Evolutionary conservation across 2,797 vertebrate genomes (phyloP).

Genomic region (Fistularia tabacaria): DNA sequence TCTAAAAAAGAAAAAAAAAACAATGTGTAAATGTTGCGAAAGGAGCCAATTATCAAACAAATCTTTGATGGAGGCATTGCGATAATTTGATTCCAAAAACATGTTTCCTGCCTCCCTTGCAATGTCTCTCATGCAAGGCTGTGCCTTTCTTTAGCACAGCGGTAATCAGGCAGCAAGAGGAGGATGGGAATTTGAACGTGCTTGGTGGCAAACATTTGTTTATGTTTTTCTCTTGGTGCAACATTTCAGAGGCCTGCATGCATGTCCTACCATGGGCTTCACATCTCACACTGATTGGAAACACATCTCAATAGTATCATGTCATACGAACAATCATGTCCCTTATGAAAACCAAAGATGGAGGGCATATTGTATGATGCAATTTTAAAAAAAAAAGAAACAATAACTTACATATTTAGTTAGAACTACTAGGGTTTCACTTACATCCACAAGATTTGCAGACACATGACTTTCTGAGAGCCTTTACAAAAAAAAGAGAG

Average conservation of each 20-base stretch:
- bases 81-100: conserved; percentile 79
- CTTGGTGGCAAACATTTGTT: conserved; percentile 81
- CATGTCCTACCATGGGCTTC: conserved; percentile 56
- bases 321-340: conserved; percentile 55
- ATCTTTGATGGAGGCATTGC: conserved; percentile 71
- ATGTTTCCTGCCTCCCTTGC: conserved; percentile 66
- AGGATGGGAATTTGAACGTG: conserved; percentile 59
- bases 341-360: conserved; percentile 26
- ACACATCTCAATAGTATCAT: conserved; percentile 71
- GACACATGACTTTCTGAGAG: too few relatives aligned
- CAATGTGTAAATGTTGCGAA: conserved; percentile 77
- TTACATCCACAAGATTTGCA: too few relatives aligned
- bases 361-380: conserved; percentile 22
- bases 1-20: background rate
- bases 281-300: conserved; percentile 66
- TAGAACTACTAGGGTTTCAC: conserved; percentile 53
- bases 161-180: conserved; percentile 17
- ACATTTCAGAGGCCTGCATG: conserved; percentile 72
- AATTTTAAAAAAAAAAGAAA: background rate
- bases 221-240: conserved; percentile 72
- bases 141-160: conserved; percentile 56
- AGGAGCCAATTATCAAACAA: conserved; percentile 73
- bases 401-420: conserved; percentile 51
- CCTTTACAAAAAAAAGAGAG: too few relatives aligned
- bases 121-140: conserved; percentile 73